Conservation (phyloP, 1,140 invertebrate species). For the Nautilus pompilius region DNA sequence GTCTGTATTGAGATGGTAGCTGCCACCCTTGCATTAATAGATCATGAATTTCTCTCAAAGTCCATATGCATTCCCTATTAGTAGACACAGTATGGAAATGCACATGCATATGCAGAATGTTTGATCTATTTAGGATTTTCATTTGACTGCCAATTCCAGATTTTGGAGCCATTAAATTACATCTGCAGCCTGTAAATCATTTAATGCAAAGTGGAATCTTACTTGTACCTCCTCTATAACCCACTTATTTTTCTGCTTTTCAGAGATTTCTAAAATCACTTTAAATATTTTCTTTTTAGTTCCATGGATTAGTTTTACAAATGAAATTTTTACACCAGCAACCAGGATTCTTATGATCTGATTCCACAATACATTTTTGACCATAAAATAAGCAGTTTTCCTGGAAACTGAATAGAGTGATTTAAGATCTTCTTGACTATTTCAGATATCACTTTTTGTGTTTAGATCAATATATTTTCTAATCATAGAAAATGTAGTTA, state of each 20-base stretch:
- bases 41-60: slow-evolving; percentile 6
- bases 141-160: neutral
- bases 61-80: slow-evolving; percentile 6
- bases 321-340: neutral
- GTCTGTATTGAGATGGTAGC: neutral
- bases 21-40: slow-evolving; percentile 4
- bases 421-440: neutral
- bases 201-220: slow-evolving; percentile 3
- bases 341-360: slow-evolving; percentile 2
- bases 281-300: neutral
- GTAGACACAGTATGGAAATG: neutral
- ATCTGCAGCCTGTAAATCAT: slow-evolving; percentile 4
- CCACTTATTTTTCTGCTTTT: neutral
- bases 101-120: neutral
- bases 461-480: neutral
- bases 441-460: neutral
- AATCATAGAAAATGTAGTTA: no score
- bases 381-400: slow-evolving; percentile 9
- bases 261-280: neutral
- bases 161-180: neutral
- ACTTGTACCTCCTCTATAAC: slow-evolving; percentile 5
- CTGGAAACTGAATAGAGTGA: slow-evolving; percentile 2
- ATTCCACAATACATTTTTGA: neutral
- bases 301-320: neutral
- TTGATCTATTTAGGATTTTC: neutral